These are phyloP conservation scores for Sicus ferrugineus DNA, from an alignment of 2,888 invertebrate species.

Conservation along the genomic window DNA sequence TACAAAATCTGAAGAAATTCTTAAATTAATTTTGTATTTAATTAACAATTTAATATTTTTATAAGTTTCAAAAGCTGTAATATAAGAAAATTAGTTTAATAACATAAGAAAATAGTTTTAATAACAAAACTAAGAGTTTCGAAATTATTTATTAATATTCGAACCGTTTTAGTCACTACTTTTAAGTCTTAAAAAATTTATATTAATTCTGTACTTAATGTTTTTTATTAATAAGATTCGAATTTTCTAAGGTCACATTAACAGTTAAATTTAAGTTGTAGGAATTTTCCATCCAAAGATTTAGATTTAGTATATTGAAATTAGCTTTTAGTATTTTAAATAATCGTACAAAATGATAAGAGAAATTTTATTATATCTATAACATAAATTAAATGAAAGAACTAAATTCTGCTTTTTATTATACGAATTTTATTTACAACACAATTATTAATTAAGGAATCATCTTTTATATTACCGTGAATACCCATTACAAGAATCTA, in stretches of 20 bases:
- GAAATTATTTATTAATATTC: not conserved
- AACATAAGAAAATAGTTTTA: not conserved
- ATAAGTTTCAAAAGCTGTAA: not conserved
- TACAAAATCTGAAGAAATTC: too few relatives aligned
- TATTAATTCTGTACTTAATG: not conserved
- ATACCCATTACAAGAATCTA: too few relatives aligned
- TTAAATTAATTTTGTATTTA: too few relatives aligned
- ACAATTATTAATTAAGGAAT: too few relatives aligned
- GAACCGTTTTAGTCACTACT: conserved; percentile 10
- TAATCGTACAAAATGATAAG: too few relatives aligned
- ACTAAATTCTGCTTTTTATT: too few relatives aligned
- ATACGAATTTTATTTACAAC: too few relatives aligned
- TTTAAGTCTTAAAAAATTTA: not conserved
- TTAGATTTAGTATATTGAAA: not conserved
- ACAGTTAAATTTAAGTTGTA: not conserved
- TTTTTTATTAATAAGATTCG: not conserved
- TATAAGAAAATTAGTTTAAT: not conserved
- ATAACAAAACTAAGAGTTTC: conserved; percentile 4
- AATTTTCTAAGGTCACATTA: not conserved
- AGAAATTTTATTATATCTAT: too few relatives aligned
- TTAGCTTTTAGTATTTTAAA: too few relatives aligned
- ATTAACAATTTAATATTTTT: not conserved
- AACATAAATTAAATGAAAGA: too few relatives aligned
- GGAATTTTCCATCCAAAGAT: conserved; percentile 26
- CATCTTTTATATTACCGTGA: too few relatives aligned